Evolutionary conservation across 2,888 invertebrate species (phyloP), one percentile per base, ranked within the genome.

Genomic region (Trissonchulus sp.): DNA sequence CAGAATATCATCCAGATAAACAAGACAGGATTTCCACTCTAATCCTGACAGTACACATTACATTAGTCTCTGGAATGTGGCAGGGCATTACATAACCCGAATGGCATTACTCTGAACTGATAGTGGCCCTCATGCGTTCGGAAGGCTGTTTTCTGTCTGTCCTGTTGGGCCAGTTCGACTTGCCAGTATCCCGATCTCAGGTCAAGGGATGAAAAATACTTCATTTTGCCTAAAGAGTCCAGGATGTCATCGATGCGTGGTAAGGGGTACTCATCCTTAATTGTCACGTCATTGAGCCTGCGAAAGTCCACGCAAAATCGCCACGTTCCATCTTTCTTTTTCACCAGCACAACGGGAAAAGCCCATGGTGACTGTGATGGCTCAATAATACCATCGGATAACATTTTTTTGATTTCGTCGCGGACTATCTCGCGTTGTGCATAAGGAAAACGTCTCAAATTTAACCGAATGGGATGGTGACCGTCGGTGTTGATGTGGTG

Each of bases 121-220:
- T 60, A 60, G 18, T 18, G n/a, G 18, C 60, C 60, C 18, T 60
- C 60, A 18, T 18, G 60, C 60, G 60, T 60, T n/a, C 18, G 60
- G n/a, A 60, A 60, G 18, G 60, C 60, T 60, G 60, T 60, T 60
- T 60, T 60, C 60, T 60, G 60, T 60, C n/a, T 60, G 60, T 60
- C 60, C n/a, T 60, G 18, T n/a, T 60, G 60, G 18, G 18, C n/a
- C 60, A 60, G 18, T 18, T n/a, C 60, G 60, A 60, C 60, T 18
- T 60, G 60, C n/a, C 60, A 60, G 60, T 60, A 60, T 60, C 60
- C 60, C n/a, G 60, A 18, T 18, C 60, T 18, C n/a, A 60, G 60
- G n/a, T 60, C 60, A 18, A 60, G n/a, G n/a, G 60, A 60, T 18
- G 60, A 18, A n/a, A 60, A 60, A n/a, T 60, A 60, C n/a, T 60